phyloP scores from a whole-genome alignment of 2,888 invertebrate species.

The Monopis laevigella region DNA sequence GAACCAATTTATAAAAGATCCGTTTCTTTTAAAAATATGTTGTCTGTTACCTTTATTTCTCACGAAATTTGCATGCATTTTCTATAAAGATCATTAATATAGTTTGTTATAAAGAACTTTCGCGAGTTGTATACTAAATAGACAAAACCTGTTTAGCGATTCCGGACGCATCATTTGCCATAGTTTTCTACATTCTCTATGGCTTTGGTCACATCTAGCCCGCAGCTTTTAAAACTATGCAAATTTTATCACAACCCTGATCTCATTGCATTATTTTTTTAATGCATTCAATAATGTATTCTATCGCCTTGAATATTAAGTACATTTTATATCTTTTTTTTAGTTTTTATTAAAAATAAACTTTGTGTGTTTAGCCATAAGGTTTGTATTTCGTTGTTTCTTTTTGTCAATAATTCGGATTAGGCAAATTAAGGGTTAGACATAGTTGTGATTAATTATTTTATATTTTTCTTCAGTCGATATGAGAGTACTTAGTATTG shows the following conservation, averaged over 20 bases:
- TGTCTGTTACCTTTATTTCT: no score
- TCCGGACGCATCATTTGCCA: constrained; percentile 46
- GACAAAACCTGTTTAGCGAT: constrained; percentile 60
- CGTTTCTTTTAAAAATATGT: no score
- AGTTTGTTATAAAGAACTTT: constrained; percentile 25
- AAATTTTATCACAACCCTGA: constrained; percentile 26
- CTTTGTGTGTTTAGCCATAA: no score
- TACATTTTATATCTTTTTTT: no score
- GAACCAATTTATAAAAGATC: no score
- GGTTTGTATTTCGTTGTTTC: no score
- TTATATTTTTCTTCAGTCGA: constrained; percentile 21
- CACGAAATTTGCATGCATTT: constrained; percentile 3
- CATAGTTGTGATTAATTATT: constrained; percentile 24
- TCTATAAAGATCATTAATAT: constrained; percentile 1
- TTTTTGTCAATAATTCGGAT: no score
- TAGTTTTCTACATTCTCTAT: not conserved
- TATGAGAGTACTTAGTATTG: constrained; percentile 22
- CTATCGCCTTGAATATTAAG: no score
- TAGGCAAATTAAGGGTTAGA: constrained; percentile 18
- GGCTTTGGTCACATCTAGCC: constrained; percentile 25
- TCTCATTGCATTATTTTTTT: not conserved
- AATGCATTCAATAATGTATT: no score
- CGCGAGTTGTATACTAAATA: constrained; percentile 46
- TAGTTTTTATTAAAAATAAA: no score
- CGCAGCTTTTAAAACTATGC: constrained; percentile 39